Evolutionary conservation across 2,113 vertebrate species (phyloP).

Genomic region (Rhipidura dahli): DNA sequence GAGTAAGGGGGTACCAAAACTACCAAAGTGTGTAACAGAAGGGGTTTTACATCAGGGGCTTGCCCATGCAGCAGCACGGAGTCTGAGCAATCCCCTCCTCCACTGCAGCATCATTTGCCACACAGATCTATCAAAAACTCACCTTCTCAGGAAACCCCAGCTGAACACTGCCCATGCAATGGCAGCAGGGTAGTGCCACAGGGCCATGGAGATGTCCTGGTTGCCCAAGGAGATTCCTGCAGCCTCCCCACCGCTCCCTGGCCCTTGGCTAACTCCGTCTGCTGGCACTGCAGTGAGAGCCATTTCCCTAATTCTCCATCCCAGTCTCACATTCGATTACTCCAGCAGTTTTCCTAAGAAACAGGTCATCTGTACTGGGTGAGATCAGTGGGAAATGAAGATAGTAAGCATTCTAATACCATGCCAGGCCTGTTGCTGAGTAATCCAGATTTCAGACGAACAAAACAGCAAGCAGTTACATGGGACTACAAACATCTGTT

Average conservation of each 20-base stretch:
- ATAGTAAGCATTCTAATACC: neutral
- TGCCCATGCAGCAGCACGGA: fast-evolving
- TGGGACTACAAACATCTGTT: neutral
- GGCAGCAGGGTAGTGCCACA: neutral
- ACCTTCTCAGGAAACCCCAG: neutral
- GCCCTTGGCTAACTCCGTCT: fast-evolving
- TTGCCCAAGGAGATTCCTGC: neutral
- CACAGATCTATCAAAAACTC: neutral
- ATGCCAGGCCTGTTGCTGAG: neutral
- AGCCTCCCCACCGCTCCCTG: neutral
- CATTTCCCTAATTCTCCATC: neutral
- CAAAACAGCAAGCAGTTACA: neutral
- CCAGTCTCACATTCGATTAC: neutral
- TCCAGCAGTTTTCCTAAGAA: neutral
- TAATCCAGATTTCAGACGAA: neutral
- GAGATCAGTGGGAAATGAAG: neutral
- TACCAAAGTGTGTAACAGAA: neutral
- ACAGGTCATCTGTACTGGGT: neutral
- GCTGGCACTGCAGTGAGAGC: fast-evolving
- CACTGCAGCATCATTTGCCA: neutral
- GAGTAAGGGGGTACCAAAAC: neutral
- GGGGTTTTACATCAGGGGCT: neutral
- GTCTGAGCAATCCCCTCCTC: neutral
- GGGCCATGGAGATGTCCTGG: neutral
- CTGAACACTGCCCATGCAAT: fast-evolving